These are phyloP conservation scores for Tragelaphus scriptus DNA, from an alignment of 2,113 vertebrate species.

Conservation along the genomic window DNA sequence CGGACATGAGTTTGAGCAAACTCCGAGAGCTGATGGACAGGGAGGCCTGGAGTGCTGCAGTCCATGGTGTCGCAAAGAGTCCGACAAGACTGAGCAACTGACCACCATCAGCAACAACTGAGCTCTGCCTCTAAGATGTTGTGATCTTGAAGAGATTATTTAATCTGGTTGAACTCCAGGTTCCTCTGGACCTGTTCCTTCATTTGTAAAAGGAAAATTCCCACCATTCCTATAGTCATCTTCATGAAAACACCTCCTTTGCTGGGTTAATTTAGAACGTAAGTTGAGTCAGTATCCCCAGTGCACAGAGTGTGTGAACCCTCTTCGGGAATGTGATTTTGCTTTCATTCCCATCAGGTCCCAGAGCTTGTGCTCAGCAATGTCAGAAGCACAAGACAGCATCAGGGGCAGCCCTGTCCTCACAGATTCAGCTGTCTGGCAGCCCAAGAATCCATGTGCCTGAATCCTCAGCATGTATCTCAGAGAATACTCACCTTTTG, in stretches of 20 bases:
- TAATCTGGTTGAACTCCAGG: background rate
- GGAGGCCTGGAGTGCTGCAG: background rate
- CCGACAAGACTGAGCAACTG: background rate
- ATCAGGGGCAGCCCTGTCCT: background rate
- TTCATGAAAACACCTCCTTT: accelerated
- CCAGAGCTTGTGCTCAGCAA: background rate
- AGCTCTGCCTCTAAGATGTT: background rate
- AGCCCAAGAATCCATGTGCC: accelerated
- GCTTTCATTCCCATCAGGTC: accelerated
- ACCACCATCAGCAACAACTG: background rate
- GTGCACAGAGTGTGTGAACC: accelerated
- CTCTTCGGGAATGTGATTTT: background rate
- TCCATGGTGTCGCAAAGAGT: background rate
- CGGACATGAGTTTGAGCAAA: background rate
- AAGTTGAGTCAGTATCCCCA: accelerated
- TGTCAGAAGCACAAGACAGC: no score
- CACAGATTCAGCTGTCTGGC: no score
- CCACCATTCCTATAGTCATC: background rate
- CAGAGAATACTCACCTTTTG: background rate
- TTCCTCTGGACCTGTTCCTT: background rate
- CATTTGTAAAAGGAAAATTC: background rate
- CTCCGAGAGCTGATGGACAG: background rate
- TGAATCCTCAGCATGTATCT: background rate
- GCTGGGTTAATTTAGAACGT: background rate
- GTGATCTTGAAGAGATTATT: background rate